phyloP scores from a whole-genome alignment of 2,888 invertebrate genomes.

The Chromoteleia sp. region DNA sequence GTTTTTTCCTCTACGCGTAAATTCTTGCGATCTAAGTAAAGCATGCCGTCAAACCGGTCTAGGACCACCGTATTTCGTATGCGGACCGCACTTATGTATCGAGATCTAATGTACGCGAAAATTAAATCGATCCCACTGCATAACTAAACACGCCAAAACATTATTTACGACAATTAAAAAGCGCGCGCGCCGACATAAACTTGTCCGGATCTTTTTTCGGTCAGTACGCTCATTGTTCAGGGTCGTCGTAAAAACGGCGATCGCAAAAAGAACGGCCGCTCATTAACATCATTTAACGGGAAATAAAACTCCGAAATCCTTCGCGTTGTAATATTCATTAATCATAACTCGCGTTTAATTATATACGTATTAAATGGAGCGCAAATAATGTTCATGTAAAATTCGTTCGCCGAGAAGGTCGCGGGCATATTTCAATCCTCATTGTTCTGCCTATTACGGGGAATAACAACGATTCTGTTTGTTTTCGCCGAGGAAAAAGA shows the following conservation, averaged over 20 bases:
- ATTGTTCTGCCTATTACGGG: conserved; percentile 12
- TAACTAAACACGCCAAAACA: conserved; percentile 38
- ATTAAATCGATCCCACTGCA: conserved; percentile 33
- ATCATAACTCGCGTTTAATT: conserved; percentile 49
- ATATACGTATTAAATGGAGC: conserved; percentile 14
- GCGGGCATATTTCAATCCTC: neutral
- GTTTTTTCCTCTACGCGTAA: conserved; percentile 15
- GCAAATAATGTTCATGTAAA: conserved; percentile 1
- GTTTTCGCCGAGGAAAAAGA: conserved; percentile 17
- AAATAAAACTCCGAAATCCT: conserved; percentile 29
- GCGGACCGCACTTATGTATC: conserved; percentile 12
- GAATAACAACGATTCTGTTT: conserved; percentile 12
- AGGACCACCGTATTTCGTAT: conserved; percentile 45
- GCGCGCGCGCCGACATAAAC: conserved; percentile 48
- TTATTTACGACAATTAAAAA: conserved; percentile 67
- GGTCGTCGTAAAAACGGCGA: conserved; percentile 59
- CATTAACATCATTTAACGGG: conserved; percentile 51
- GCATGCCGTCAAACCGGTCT: conserved; percentile 64
- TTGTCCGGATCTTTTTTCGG: conserved; percentile 39
- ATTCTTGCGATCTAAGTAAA: conserved; percentile 49
- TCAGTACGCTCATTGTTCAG: conserved; percentile 51
- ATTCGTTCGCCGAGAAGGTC: neutral
- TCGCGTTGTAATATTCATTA: conserved; percentile 47
- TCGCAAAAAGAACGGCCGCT: conserved; percentile 38
- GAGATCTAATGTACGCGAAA: conserved; percentile 27